A percentile compares a stretch with the other conserved stretches of the same genome.
Conservation (phyloP, 2,797 vertebrate genomes). For the Lerista edwardsae region DNA sequence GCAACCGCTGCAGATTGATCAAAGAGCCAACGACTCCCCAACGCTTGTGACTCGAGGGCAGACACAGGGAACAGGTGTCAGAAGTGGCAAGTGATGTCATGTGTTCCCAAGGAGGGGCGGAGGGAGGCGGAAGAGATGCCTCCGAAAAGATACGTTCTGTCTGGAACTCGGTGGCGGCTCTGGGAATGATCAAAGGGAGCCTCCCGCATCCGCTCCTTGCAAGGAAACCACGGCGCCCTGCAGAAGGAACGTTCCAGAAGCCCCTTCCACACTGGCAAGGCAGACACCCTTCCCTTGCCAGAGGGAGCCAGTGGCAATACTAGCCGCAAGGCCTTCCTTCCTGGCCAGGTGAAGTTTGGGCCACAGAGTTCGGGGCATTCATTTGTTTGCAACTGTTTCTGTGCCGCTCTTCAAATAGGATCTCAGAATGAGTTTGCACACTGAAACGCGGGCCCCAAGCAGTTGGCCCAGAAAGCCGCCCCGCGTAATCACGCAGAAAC, state of each 20-base stretch:
- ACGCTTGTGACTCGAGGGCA: rapidly evolving
- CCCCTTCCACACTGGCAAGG: not conserved
- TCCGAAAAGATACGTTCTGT: not conserved
- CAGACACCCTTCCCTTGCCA: no score
- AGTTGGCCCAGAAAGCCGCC: no score
- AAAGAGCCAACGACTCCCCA: not conserved
- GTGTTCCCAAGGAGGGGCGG: not conserved
- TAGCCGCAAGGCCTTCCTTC: not conserved
- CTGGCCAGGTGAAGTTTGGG: not conserved
- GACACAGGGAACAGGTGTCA: constrained; percentile 26
- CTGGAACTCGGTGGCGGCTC: not conserved
- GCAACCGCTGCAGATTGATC: constrained; percentile 12
- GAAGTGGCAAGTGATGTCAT: rapidly evolving
- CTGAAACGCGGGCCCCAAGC: no score
- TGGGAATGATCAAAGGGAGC: rapidly evolving
- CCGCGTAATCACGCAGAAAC: no score
- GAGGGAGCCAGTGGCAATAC: not conserved
- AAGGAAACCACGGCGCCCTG: rapidly evolving
- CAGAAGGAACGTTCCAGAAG: not conserved
- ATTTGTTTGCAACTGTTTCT: not conserved
- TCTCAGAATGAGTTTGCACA: no score
- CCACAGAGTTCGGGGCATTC: not conserved
- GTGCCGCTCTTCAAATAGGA: no score
- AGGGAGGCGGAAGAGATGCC: no score
- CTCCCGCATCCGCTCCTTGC: not conserved